phyloP scores from a whole-genome alignment of 2,113 vertebrate species.

The Hemibagrus wyckioides region DNA sequence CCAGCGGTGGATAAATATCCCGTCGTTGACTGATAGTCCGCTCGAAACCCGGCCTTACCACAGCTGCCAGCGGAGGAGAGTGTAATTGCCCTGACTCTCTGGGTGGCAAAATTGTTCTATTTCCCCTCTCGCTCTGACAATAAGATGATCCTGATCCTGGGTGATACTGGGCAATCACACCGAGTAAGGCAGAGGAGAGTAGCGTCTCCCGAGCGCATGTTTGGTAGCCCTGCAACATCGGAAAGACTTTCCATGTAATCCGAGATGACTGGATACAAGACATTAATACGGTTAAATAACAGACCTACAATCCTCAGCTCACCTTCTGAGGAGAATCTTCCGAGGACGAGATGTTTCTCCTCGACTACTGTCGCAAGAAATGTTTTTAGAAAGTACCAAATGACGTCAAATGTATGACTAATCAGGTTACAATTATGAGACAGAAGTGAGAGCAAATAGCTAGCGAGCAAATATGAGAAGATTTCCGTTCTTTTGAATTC shows the following conservation, averaged over 20 bases:
- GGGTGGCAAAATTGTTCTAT: slow-evolving; percentile 6
- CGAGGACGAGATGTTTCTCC: neutral
- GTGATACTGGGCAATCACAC: neutral
- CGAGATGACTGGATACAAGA: neutral
- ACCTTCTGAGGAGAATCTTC: neutral
- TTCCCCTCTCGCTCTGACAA: neutral
- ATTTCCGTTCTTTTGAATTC: too few relatives aligned
- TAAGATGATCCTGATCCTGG: neutral
- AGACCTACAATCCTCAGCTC: neutral
- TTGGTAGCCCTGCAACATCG: neutral
- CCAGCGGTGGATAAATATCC: neutral
- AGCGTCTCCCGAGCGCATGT: neutral
- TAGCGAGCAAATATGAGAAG: too few relatives aligned
- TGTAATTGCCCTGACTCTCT: neutral
- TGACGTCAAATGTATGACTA: too few relatives aligned
- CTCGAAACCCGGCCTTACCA: neutral
- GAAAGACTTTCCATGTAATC: neutral
- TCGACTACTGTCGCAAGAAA: neutral
- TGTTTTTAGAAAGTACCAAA: too few relatives aligned
- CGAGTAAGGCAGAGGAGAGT: neutral
- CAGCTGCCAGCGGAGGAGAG: neutral
- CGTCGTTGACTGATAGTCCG: neutral
- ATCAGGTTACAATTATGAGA: too few relatives aligned
- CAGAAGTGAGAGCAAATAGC: neutral
- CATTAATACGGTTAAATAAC: neutral